Conservation (phyloP, 2,888 invertebrate genomes). For the Philereme vetulata region DNA sequence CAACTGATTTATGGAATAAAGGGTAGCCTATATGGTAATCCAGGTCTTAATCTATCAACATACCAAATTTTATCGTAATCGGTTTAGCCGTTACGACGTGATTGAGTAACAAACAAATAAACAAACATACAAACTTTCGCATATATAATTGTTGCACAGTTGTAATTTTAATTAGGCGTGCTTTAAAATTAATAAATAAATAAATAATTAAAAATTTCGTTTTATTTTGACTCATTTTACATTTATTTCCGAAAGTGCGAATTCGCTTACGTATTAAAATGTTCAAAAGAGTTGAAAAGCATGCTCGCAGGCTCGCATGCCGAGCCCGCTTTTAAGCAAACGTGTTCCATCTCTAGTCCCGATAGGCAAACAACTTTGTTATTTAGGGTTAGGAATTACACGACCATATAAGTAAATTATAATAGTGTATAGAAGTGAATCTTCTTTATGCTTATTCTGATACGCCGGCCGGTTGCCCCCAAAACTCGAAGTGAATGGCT, state of each 20-base stretch:
- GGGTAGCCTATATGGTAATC: too few relatives aligned
- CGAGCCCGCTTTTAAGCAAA: neutral
- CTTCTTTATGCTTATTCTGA: neutral
- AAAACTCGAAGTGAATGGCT: too few relatives aligned
- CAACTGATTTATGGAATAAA: too few relatives aligned
- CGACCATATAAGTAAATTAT: neutral
- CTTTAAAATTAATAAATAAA: too few relatives aligned
- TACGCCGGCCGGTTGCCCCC: too few relatives aligned
- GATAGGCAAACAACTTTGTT: neutral
- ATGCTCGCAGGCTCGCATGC: conserved; percentile 1
- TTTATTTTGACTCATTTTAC: neutral
- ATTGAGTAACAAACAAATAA: too few relatives aligned
- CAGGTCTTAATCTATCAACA: too few relatives aligned
- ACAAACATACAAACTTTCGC: too few relatives aligned
- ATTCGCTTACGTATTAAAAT: neutral
- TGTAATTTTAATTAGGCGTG: too few relatives aligned
- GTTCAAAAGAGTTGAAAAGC: neutral
- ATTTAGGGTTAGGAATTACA: conserved; percentile 1
- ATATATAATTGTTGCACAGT: too few relatives aligned
- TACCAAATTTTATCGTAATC: too few relatives aligned
- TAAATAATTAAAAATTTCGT: neutral
- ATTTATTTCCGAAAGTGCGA: conserved; percentile 1
- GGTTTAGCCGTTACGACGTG: too few relatives aligned
- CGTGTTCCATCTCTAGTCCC: neutral
- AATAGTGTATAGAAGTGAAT: neutral